Base-by-base conservation (phyloP, 2,113 vertebrate species). In the Salvelinus fontinalis region DNA sequence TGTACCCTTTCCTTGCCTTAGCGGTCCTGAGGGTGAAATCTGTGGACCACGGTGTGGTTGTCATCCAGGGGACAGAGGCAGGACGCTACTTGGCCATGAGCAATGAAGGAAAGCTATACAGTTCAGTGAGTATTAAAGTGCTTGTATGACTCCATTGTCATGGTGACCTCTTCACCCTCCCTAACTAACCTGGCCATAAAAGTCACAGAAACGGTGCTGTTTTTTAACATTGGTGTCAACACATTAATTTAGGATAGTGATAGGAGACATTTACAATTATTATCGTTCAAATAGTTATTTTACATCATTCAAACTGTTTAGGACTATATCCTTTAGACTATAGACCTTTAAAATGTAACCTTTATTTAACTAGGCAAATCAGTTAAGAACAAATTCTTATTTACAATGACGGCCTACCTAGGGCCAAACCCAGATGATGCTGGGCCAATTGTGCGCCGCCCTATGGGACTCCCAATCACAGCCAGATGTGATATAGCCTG, bases 81-180 rank as follows among this genome's bases (percentile, higher is more conserved):
- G 93, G 90, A 54, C 90, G 89, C 76, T 98, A 95, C 89, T 87
- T 99, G 89, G 96, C 96, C 12, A 99, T 98, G 97, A 95, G 92
- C 81, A 73, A 91, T 68, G 91, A 92, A 7, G 97, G 97, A 18
- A 91, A 89, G 49, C 88, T 98, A 85, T 95, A 96, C 18, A 92
- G 95, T 79, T 96, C 95, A 22, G 97, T 99, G 91, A 96, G 97
- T 90, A 70, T 70, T 49, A 26, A 39, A 20, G 18, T 18, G 54
- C 4, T 18, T 57, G 54, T 57, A 9, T 24, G 51, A 62, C 59
- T 7, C 2, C 9, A n/a, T 62, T 14, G n/a, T 62, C 2, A 11
- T 54, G 49, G 6, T 8, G 59, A 62, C n/a, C 59, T n/a, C n/a
- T 9, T 62, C 59, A n/a, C 5, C n/a, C 1, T 22, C 59, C n/a